These are phyloP conservation scores for Ornithoptera alexandrae DNA, from an alignment of 2,888 invertebrate genomes.

Conservation along the genomic window DNA sequence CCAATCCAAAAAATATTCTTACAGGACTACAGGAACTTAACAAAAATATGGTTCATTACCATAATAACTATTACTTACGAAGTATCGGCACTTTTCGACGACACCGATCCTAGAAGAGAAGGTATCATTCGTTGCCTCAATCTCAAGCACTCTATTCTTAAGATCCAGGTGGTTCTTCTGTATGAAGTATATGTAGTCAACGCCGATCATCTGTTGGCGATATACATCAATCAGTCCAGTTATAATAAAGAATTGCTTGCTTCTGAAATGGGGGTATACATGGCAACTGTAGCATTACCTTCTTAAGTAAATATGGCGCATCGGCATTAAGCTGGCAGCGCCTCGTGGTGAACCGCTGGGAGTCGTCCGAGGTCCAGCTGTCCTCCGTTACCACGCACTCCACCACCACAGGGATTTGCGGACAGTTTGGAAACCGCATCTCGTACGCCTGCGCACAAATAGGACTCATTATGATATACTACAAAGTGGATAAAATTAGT, in stretches of 20 bases:
- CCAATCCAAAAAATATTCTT: too few species aligned
- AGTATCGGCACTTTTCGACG: slow-evolving; percentile 92
- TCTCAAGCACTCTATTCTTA: slow-evolving; percentile 87
- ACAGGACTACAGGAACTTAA: too few species aligned
- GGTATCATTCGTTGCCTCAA: slow-evolving; percentile 95
- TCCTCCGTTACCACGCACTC: slow-evolving; percentile 91
- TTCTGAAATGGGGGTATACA: too few species aligned
- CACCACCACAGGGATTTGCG: slow-evolving; percentile 96
- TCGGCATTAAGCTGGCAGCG: slow-evolving; percentile 95
- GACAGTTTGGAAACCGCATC: slow-evolving; percentile 94
- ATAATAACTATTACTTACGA: slow-evolving; percentile 78
- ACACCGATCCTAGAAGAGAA: slow-evolving; percentile 91
- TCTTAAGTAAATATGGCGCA: slow-evolving; percentile 95
- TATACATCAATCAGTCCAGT: too few species aligned
- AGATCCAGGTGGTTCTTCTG: slow-evolving; percentile 94
- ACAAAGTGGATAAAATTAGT: too few species aligned
- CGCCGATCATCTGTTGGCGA: slow-evolving; percentile 88
- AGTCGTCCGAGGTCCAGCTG: slow-evolving; percentile 87
- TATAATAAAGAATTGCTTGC: too few species aligned
- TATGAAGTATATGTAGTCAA: slow-evolving; percentile 93
- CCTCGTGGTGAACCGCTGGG: slow-evolving; percentile 88
- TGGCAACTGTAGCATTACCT: slow-evolving; percentile 75
- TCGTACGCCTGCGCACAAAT: slow-evolving; percentile 89
- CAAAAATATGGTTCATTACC: too few species aligned
- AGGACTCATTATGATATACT: too few species aligned